Conservation (phyloP, 23 tunicate genomes). For the Oikopleura dioica region DNA sequence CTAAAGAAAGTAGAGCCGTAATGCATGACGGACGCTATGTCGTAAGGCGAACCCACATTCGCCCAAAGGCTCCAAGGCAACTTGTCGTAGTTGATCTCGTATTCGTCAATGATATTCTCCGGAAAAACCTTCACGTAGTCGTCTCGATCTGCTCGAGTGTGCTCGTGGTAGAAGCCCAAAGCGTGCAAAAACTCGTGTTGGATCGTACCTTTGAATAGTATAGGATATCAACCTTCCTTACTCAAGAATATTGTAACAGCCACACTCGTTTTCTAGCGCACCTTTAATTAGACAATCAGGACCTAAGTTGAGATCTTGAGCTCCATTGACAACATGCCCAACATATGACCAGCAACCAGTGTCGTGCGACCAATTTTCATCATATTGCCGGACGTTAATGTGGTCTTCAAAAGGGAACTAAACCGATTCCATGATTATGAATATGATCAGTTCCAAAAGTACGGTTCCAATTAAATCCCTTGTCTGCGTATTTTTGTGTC, state of each 20-base stretch:
- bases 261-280: background rate
- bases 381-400: background rate
- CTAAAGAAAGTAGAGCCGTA: too few relatives aligned
- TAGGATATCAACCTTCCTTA: too few relatives aligned
- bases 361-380: background rate
- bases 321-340: background rate
- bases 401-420: too few relatives aligned
- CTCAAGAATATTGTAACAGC: too few relatives aligned
- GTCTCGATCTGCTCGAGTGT: constrained; percentile 2
- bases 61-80: too few relatives aligned
- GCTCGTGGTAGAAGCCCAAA: background rate
- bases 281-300: background rate
- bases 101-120: too few relatives aligned
- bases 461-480: too few relatives aligned
- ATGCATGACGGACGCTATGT: too few relatives aligned
- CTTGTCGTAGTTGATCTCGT: too few relatives aligned
- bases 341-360: background rate
- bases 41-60: too few relatives aligned
- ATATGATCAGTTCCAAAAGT: too few relatives aligned
- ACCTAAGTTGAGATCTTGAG: background rate
- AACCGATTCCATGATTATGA: too few relatives aligned
- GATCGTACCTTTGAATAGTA: background rate
- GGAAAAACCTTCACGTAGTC: background rate
- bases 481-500: background rate
- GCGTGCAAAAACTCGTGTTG: constrained; percentile 9